phyloP scores from a whole-genome alignment of 2,888 invertebrate genomes.

The Yponomeuta malinellus region DNA sequence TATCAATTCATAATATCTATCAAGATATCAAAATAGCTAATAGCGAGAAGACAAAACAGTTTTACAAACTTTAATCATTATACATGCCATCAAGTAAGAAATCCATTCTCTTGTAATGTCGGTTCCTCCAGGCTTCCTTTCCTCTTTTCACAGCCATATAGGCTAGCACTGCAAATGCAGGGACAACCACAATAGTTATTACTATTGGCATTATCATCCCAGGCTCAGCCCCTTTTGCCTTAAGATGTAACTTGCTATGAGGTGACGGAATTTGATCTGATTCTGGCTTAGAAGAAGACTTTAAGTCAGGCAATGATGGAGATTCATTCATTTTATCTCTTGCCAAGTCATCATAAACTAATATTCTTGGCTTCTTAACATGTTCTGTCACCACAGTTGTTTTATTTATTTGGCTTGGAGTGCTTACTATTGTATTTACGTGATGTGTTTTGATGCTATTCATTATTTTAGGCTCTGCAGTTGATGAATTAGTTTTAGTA shows the following conservation, averaged over 20 bases:
- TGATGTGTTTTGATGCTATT: neutral
- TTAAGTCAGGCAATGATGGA: slow-evolving; percentile 20
- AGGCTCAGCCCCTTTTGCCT: slow-evolving; percentile 55
- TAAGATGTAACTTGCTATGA: slow-evolving; percentile 25
- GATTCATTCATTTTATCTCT: neutral
- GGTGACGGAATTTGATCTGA: slow-evolving; percentile 35
- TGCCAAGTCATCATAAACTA: slow-evolving; percentile 11
- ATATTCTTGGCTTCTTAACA: slow-evolving; percentile 7
- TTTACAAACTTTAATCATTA: slow-evolving; percentile 75
- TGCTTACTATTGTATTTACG: neutral
- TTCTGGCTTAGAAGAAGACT: slow-evolving; percentile 32
- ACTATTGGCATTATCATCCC: slow-evolving; percentile 85
- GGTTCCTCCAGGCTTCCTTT: slow-evolving; percentile 89
- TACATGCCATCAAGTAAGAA: slow-evolving; percentile 93
- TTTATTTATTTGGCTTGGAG: neutral
- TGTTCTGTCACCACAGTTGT: neutral
- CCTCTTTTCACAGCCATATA: slow-evolving; percentile 81
- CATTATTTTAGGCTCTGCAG: neutral
- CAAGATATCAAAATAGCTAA: neutral
- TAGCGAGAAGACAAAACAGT: neutral
- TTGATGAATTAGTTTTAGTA: neutral
- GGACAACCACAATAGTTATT: slow-evolving; percentile 83
- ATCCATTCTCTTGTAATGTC: slow-evolving; percentile 92
- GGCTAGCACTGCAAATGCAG: slow-evolving; percentile 81
- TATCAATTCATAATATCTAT: neutral